Conservation (phyloP, 2,113 vertebrate species). For the Austrofundulus limnaeus region DNA sequence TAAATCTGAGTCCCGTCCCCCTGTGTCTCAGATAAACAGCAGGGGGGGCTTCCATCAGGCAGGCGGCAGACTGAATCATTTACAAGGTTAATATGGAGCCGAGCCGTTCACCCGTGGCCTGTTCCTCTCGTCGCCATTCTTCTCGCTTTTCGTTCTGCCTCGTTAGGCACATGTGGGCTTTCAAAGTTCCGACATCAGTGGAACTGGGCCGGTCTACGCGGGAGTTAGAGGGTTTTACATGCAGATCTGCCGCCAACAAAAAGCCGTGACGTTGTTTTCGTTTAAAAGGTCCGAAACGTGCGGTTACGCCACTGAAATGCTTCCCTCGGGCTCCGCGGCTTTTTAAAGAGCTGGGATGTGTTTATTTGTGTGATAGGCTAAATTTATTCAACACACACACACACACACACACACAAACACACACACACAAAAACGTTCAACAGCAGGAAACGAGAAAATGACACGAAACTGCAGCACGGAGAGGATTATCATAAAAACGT, state of each 20-base stretch:
- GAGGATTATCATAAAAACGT: too few species aligned
- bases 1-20: slow-evolving; percentile 16
- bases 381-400: background rate
- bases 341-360: background rate
- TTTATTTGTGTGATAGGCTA: background rate
- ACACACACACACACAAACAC: too few species aligned
- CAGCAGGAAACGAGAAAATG: background rate
- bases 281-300: slow-evolving; percentile 16
- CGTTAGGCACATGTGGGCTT: slow-evolving; percentile 20
- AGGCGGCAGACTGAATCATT: slow-evolving; percentile 39
- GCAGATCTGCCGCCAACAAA: slow-evolving; percentile 12
- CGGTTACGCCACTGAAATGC: background rate
- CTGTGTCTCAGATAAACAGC: slow-evolving; percentile 29
- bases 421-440: too few species aligned
- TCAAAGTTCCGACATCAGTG: slow-evolving; percentile 2
- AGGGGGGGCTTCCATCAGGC: slow-evolving; percentile 34
- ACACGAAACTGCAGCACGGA: background rate
- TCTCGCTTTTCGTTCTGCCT: slow-evolving; percentile 43
- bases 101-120: slow-evolving; percentile 36
- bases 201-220: slow-evolving; percentile 19
- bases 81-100: slow-evolving; percentile 46
- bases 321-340: background rate
- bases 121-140: slow-evolving; percentile 36
- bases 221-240: slow-evolving; percentile 24
- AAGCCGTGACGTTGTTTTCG: slow-evolving; percentile 24